Conservation (phyloP, 2,797 vertebrate genomes). For the Phrynocephalus vlangalii region DNA sequence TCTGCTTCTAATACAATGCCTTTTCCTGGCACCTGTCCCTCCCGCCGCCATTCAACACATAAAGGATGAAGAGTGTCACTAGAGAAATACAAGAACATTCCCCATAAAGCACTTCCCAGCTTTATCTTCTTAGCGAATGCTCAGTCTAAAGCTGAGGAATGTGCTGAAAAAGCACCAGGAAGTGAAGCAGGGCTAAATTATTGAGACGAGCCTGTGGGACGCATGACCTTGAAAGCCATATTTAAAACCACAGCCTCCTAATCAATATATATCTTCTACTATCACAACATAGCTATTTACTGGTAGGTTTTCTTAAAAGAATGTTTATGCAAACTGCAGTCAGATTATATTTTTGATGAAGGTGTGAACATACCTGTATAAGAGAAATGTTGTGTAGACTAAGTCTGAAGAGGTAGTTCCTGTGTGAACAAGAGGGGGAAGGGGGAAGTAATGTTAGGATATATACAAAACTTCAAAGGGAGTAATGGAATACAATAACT, state of each 20-base stretch:
- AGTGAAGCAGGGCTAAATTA: neutral
- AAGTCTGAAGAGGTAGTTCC: conserved; percentile 98
- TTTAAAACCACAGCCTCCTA: neutral
- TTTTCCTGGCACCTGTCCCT: conserved; percentile 59
- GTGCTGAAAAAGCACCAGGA: neutral
- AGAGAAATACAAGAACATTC: conserved; percentile 16
- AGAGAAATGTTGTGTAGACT: conserved; percentile 93
- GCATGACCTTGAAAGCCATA: neutral
- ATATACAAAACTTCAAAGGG: conserved; percentile 25
- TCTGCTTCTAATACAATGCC: conserved; percentile 50
- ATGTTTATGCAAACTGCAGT: neutral
- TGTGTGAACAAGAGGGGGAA: conserved; percentile 77
- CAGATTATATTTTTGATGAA: conserved; percentile 46
- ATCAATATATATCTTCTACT: neutral
- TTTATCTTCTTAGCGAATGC: neutral
- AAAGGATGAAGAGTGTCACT: conserved; percentile 31
- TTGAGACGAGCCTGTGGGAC: neutral
- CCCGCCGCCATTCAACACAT: conserved; percentile 14
- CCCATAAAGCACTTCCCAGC: neutral
- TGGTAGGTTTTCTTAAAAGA: neutral
- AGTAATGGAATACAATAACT: conserved; percentile 21
- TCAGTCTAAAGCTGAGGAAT: neutral
- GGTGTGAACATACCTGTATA: conserved; percentile 87
- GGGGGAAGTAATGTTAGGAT: conserved; percentile 46
- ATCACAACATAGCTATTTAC: conserved; percentile 21